These are phyloP conservation scores for Sarcophaga carnaria DNA, from an alignment of 2,888 invertebrate genomes.

Conservation along the genomic window DNA sequence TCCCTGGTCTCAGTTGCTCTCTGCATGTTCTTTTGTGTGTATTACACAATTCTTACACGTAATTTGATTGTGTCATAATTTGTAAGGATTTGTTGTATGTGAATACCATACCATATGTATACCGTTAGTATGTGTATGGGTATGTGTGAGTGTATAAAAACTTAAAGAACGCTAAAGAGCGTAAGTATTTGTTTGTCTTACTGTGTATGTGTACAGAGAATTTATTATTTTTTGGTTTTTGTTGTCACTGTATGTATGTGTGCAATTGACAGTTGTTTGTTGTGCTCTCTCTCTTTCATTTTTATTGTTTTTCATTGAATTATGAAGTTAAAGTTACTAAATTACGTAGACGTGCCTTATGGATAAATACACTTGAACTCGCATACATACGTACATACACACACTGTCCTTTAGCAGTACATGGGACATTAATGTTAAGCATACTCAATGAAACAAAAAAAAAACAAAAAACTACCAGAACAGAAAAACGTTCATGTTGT, in stretches of 20 bases:
- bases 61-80: conserved; percentile 69
- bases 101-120: conserved; percentile 24
- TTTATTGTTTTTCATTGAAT: conserved; percentile 80
- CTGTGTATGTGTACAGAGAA: conserved; percentile 7
- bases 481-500: conserved; percentile 23
- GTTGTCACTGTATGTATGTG: conserved; percentile 62
- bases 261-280: conserved; percentile 32
- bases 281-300: conserved; percentile 71
- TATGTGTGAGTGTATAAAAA: too few relatives aligned
- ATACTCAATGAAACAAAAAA: background rate
- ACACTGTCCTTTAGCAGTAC: background rate
- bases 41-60: conserved; percentile 57
- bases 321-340: conserved; percentile 78
- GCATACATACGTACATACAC: background rate
- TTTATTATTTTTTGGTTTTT: conserved; percentile 27
- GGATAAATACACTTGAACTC: conserved; percentile 27
- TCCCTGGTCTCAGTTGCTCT: too few relatives aligned
- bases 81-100: conserved; percentile 64
- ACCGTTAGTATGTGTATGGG: background rate
- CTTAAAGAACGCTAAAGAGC: too few relatives aligned
- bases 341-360: conserved; percentile 75
- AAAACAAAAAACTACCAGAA: background rate
- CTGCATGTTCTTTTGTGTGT: conserved; percentile 9
- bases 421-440: background rate
- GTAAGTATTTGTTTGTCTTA: background rate